Base-by-base conservation (phyloP, 2,888 invertebrate genomes). In the Tuta absoluta region DNA sequence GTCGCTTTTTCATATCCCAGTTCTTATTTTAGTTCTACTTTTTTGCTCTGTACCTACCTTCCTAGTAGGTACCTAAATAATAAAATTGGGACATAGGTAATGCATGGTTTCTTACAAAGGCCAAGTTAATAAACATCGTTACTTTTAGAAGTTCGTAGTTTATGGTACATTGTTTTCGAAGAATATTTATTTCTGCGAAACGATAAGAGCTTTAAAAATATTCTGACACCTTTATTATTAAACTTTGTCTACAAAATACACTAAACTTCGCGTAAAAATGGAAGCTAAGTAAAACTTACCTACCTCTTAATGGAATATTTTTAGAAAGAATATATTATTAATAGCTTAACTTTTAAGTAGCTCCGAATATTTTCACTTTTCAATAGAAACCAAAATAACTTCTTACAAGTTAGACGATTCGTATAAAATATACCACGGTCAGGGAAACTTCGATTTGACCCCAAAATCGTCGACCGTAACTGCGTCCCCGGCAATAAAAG, bases 391-490 rank as follows among this genome's bases (percentile, higher is more conserved):
- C 33, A 33, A 33, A 33, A 33, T 33, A 33, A 33, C 33, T 33
- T 33, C 1, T 33, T 8, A 7, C 8, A 33, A 45, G 45, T 60
- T 45, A 17, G 24, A 0, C n/a, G 21, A 38, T 38, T 64, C 62
- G 51, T 63, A 74, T 74, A 74, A 75, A 74, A 73, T 72, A 72
- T 72, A 63, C 65, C 19, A 38, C 53, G 60, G 64, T 41, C 59
- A 51, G 28, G 19, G 21, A 11, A 68, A 66, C 65, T 67, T 66
- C 68, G 77, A 81, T 81, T 78, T 75, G 77, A 81, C 77, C 82
- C 82, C 75, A 80, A 82, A 84, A 85, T 84, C 84, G 83, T 82
- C 81, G 83, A 80, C 73, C 79, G 75, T 76, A 75, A 80, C 79
- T 79, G 79, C 74, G 74, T 72, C 77, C 69, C 70, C 71, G 70